Evolutionary conservation across 2,888 invertebrate species (phyloP).

Genomic region (Polydrusus cervinus): DNA sequence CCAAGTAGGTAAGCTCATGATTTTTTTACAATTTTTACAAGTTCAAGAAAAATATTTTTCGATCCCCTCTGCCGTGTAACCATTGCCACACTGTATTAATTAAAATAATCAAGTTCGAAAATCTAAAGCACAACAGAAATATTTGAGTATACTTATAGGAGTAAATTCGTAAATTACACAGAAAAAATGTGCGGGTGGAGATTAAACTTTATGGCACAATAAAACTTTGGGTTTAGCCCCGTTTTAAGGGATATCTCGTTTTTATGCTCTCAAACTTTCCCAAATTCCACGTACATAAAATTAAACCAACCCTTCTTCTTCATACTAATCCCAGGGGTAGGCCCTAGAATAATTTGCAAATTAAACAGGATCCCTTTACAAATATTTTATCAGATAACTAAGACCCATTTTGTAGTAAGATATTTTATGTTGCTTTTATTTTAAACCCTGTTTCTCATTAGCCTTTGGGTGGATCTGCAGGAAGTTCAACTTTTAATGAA

Average conservation of each 20-base stretch:
- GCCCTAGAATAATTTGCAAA: slow-evolving; percentile 45
- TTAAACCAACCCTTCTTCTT: slow-evolving; percentile 43
- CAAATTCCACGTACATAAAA: slow-evolving; percentile 32
- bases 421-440: slow-evolving; percentile 14
- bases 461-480: background rate
- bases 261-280: slow-evolving; percentile 33
- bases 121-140: too few species aligned
- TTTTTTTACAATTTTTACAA: too few species aligned
- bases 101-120: too few species aligned
- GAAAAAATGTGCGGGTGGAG: slow-evolving; percentile 1
- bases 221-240: slow-evolving; percentile 7
- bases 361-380: slow-evolving; percentile 41
- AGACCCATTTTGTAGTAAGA: slow-evolving; percentile 47
- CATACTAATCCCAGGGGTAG: slow-evolving; percentile 29
- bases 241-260: slow-evolving; percentile 8
- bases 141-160: background rate
- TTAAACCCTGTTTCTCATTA: background rate
- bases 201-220: slow-evolving; percentile 17
- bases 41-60: too few species aligned
- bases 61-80: too few species aligned
- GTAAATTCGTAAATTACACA: slow-evolving; percentile 10
- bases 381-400: slow-evolving; percentile 45
- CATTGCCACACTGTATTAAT: too few species aligned
- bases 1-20: too few species aligned
- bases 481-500: background rate